A percentile compares a stretch with the other conserved stretches of the same genome.
Conservation (phyloP, 2,113 vertebrate species). For the Pitta sordida region DNA sequence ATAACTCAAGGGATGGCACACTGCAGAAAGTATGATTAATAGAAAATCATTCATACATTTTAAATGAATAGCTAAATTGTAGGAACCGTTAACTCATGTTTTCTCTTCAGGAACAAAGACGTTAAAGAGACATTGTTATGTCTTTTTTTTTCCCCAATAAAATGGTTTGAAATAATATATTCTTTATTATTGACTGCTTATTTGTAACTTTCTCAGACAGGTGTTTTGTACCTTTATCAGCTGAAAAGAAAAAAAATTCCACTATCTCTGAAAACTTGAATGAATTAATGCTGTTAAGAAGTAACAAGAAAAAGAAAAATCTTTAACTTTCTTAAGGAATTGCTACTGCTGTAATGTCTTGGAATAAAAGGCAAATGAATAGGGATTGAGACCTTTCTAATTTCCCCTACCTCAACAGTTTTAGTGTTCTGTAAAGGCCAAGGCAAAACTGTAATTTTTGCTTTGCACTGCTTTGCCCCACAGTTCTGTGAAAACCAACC, state of each 20-base stretch:
- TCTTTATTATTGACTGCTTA: neutral
- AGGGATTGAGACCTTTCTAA: neutral
- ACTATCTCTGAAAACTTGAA: neutral
- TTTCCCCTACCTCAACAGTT: neutral
- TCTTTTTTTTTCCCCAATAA: neutral
- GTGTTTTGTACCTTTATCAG: neutral
- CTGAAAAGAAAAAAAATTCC: neutral
- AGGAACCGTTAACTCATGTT: neutral
- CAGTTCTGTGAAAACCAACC: neutral
- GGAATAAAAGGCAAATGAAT: neutral
- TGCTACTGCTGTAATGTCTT: neutral
- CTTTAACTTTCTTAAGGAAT: neutral
- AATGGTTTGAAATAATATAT: neutral
- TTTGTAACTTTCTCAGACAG: neutral
- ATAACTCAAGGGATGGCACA: neutral
- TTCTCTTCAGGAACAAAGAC: neutral
- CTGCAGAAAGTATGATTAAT: neutral
- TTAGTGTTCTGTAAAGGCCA: neutral
- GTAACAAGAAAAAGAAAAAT: too few relatives aligned
- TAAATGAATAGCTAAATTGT: neutral
- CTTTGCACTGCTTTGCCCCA: neutral
- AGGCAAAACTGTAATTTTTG: neutral
- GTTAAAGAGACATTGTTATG: neutral
- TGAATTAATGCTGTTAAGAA: neutral
- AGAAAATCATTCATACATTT: neutral